Evolutionary conservation across 2,113 vertebrate genomes (phyloP), one percentile per base, ranked within the genome.

Genomic region (Microtus oregoni): DNA sequence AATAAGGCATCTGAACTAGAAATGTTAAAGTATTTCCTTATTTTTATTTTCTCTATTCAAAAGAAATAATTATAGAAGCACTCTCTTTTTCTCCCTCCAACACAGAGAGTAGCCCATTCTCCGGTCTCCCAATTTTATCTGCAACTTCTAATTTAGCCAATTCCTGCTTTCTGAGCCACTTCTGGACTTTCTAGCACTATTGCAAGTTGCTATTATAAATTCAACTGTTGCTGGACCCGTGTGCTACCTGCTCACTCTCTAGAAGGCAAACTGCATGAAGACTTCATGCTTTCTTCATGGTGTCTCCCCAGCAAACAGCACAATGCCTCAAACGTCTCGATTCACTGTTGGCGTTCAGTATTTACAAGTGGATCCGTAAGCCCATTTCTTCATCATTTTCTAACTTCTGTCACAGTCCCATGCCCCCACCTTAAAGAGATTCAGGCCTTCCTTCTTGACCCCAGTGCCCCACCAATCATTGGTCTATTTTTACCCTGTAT

Each of bases 401-500:
- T 93, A 91, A 92, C 28, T 81, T 68, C 76, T 70, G 41, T 52
- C 67, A 22, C 8, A 88, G 61, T 28, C 58, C 72, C 12, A 5
- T 77, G 38, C 26, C 32, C 47, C 28, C 91, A 19, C 2, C 82
- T 96, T 68, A 96, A 82, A 90, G 13, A 82, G 17, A 77, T 47
- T 73, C 44, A 93, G 70, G 44, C 38, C 68, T 94, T 86, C 72
- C 32, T 95, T 95, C 72, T 88, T 95, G 92, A 95, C 95, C 94
- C 94, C 75, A 89, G 70, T 19, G 73, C 91, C 91, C 73, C 63
- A 94, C 41, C 94, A 94, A 85, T 61, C 28, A 73, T 38, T 47
- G 88, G 61, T 94, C 94, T 95, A 97, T 97, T 97, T 97, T 96
- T 96, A 95, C 94, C 61, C 77, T 78, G 22, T 89, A 61, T 95